A percentile compares a stretch with the other conserved stretches of the same genome.
Evolutionary conservation across 2,113 vertebrate species (phyloP).

Genomic region (Irena cyanogastra): DNA sequence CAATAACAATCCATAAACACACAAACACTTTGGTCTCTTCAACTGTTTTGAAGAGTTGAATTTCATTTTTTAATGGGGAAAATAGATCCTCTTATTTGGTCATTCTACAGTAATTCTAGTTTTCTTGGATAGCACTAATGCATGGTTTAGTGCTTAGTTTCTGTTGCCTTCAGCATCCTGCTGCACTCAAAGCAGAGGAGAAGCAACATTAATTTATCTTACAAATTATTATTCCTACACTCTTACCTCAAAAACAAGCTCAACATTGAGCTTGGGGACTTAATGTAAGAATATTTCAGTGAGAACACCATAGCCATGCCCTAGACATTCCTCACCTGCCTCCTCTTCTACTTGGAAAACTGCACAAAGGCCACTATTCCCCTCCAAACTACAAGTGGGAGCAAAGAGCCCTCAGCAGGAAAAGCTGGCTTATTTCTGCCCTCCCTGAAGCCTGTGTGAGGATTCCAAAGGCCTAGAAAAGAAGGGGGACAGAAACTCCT

Average conservation of each 20-base stretch:
- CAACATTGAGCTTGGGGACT: not conserved
- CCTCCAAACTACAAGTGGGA: not conserved
- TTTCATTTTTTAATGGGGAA: not conserved
- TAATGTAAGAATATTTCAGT: not conserved
- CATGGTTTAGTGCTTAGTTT: not conserved
- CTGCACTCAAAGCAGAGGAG: not conserved
- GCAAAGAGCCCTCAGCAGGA: not conserved
- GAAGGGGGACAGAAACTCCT: rapidly evolving
- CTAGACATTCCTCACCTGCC: not conserved
- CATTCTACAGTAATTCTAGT: not conserved
- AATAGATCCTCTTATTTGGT: not conserved
- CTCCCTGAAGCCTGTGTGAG: not conserved
- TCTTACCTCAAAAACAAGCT: not conserved
- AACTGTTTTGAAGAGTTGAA: not conserved
- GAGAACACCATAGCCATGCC: rapidly evolving
- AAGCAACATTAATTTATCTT: not conserved
- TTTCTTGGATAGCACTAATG: not conserved
- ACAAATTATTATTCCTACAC: not conserved
- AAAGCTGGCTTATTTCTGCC: not conserved
- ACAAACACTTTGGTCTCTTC: not conserved
- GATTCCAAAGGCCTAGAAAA: not conserved
- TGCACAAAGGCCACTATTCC: not conserved
- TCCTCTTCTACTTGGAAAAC: not conserved
- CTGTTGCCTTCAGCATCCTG: not conserved
- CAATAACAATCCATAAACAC: not conserved